Evolutionary conservation across 1,140 invertebrate genomes (phyloP).

Genomic region (Hylaeus anthracinus): DNA sequence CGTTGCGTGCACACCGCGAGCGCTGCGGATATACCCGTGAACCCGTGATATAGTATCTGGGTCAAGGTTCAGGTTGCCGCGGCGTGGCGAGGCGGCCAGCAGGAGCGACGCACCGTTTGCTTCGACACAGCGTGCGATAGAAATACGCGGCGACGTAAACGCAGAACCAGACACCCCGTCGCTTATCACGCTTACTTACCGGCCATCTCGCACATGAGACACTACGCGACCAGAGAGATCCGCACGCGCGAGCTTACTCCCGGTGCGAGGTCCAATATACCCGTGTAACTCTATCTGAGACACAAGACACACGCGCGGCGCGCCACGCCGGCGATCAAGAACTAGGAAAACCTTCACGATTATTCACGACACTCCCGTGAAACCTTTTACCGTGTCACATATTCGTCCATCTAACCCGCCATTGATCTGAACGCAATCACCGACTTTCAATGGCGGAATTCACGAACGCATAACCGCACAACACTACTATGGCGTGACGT

Average conservation of each 20-base stretch:
- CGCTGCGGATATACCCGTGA: conserved; percentile 50
- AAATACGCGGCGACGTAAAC: not conserved
- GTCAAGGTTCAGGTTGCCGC: conserved; percentile 69
- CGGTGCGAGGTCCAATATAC: conserved; percentile 37
- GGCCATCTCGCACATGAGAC: conserved; percentile 71
- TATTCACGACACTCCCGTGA: conserved; percentile 24
- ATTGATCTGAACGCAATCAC: conserved; percentile 34
- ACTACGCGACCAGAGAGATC: conserved; percentile 49
- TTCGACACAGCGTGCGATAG: conserved; percentile 20
- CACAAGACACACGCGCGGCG: conserved; percentile 43
- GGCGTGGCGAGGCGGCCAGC: conserved; percentile 43
- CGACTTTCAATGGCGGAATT: conserved; percentile 72
- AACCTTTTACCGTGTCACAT: conserved; percentile 54
- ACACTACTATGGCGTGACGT: conserved; percentile 70
- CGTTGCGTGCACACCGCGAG: conserved; percentile 41
- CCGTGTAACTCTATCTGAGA: conserved; percentile 28
- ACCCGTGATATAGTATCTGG: conserved; percentile 61
- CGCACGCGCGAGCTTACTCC: conserved; percentile 40
- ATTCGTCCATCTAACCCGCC: conserved; percentile 42
- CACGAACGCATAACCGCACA: conserved; percentile 73
- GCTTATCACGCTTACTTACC: conserved; percentile 68
- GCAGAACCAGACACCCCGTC: not conserved
- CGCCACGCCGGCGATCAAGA: conserved; percentile 55
- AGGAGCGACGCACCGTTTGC: conserved; percentile 44
- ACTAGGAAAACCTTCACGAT: conserved; percentile 36